Conservation (phyloP, 2,797 vertebrate genomes). For the Pteronotus mesoamericanus region DNA sequence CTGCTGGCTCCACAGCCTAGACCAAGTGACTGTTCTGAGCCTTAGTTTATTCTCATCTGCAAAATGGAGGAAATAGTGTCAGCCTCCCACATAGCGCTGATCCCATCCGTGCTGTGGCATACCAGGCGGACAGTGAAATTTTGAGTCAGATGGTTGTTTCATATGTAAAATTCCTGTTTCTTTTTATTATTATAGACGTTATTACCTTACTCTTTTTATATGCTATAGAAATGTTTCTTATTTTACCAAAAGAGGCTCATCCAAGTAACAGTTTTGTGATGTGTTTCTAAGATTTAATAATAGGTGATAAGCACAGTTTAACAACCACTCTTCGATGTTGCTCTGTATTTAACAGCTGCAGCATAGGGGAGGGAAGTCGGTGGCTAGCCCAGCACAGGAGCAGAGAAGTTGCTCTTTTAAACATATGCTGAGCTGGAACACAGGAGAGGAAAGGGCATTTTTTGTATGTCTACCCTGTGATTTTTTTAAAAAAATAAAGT, state of each 20-base stretch:
- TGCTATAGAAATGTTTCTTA: background rate
- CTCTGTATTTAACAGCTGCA: background rate
- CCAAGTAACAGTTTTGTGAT: background rate
- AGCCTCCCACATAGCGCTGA: background rate
- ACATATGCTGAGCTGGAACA: background rate
- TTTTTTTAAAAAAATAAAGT: background rate
- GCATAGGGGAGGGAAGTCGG: background rate
- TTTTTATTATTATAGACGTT: constrained; percentile 26
- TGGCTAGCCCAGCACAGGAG: background rate
- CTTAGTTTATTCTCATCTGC: constrained; percentile 8
- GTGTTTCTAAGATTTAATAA: constrained; percentile 35
- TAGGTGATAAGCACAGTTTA: background rate
- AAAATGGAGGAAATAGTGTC: background rate
- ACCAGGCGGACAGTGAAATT: background rate
- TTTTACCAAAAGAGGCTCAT: background rate
- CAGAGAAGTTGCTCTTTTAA: background rate
- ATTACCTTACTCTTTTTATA: constrained; percentile 8
- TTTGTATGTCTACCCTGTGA: background rate
- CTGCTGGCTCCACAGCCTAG: background rate
- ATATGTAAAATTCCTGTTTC: background rate
- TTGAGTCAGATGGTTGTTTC: background rate
- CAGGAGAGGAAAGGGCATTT: background rate
- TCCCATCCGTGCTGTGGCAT: background rate
- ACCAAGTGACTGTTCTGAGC: background rate
- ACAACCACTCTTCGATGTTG: background rate